Base-by-base conservation (phyloP, 2,797 vertebrate genomes). In the Eidolon dupreanum region DNA sequence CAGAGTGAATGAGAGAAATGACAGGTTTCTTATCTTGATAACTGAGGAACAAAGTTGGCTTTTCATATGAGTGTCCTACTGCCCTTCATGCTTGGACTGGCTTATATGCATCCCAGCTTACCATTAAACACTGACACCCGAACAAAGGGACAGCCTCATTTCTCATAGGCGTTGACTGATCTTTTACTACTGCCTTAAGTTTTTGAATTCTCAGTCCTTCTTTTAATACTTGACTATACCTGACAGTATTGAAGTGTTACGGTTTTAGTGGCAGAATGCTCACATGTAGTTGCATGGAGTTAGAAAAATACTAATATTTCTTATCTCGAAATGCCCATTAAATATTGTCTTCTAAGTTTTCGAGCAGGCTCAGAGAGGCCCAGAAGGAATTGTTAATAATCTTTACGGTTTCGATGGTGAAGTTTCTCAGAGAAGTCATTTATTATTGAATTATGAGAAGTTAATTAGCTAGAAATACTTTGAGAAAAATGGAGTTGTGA, bases 1-100 rank as follows among this genome's bases (percentile, higher is more conserved):
- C 99, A 99, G 99, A 99, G 99, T 99, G 99, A 99, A 99, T 99
- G 99, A 99, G 99, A 99, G 99, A 99, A 99, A 99, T 99, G 99
- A 99, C 99, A 99, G 99, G 99, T 99, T 99, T 99, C 99, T 99
- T 99, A 99, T 99, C 99, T 99, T 99, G 98, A 99, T 99, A 99
- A 98, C 99, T 98, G 98, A 98, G 98, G 99, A 98, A 99, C 98
- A 98, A 98, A 99, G 98, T 98, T 99, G 99, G 99, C 99, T 99
- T 99, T 99, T 98, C 99, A 99, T 98, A 98, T 77, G 98, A 99
- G 99, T 99, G 98, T 99, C 99, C 99, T 98, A 98, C 99, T 99
- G 99, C 99, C 99, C 99, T 99, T 99, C 99, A 99, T 99, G 99
- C 99, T 99, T 99, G 99, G 99, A 98, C 99, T 99, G 98, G 99